Percentiles rank a stretch among this genome's conserved stretches.
Conservation (phyloP, 2,888 invertebrate species). For the Microctonus brassicae region DNA sequence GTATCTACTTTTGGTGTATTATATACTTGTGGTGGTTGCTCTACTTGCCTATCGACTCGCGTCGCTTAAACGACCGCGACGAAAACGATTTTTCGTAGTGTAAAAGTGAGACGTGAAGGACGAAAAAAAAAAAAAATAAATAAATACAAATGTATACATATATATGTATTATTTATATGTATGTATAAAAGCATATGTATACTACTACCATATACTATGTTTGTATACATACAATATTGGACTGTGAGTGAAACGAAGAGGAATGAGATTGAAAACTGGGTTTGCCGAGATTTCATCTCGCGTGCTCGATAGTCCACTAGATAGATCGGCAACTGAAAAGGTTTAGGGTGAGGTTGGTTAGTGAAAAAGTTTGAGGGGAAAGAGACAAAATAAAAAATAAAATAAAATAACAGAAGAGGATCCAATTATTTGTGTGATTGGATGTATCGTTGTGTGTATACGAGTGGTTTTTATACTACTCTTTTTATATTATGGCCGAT, state of each 20-base stretch:
- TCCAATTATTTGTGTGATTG: slow-evolving; percentile 27
- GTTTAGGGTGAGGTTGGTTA: slow-evolving; percentile 1
- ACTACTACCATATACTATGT: too few species aligned
- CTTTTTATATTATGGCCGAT: slow-evolving; percentile 8
- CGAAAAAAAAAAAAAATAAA: neutral
- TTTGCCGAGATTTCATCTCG: slow-evolving; percentile 23
- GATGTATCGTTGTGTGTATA: slow-evolving; percentile 20
- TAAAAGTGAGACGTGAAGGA: neutral
- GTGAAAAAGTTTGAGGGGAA: neutral
- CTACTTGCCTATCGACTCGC: neutral
- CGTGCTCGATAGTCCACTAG: slow-evolving; percentile 14
- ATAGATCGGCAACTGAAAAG: slow-evolving; percentile 2
- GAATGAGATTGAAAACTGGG: slow-evolving; percentile 25
- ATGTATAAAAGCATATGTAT: too few species aligned
- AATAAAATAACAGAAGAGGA: slow-evolving; percentile 15
- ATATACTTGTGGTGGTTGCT: neutral
- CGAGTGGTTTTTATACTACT: slow-evolving; percentile 13
- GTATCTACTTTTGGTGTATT: neutral
- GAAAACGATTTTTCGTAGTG: slow-evolving; percentile 3
- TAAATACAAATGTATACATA: too few species aligned
- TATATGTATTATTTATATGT: too few species aligned
- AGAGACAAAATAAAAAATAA: too few species aligned
- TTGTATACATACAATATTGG: neutral
- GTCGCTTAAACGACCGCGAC: slow-evolving; percentile 5
- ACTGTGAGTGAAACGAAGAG: neutral